These are phyloP conservation scores for Sarcophaga bullata DNA, from an alignment of 1,140 invertebrate genomes.

Conservation along the genomic window DNA sequence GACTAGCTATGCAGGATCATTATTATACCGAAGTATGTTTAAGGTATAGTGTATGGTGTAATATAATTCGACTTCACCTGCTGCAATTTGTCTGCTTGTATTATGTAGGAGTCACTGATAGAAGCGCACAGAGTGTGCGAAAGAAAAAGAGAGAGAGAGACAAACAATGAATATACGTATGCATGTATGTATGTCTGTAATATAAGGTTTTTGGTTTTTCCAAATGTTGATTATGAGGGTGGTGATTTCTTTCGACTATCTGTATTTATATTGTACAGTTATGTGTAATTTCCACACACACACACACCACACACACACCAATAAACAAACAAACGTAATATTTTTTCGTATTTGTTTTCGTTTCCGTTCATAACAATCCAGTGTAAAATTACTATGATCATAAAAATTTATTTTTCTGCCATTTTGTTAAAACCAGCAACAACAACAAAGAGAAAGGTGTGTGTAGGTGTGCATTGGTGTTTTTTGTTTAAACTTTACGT, in stretches of 20 bases:
- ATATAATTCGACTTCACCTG: too few relatives aligned
- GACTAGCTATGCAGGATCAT: too few relatives aligned
- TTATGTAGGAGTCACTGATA: too few relatives aligned
- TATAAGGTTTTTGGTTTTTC: too few relatives aligned
- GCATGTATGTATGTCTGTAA: too few relatives aligned
- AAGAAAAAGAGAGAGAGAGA: too few relatives aligned
- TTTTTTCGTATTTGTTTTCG: not conserved
- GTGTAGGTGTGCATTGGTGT: not conserved
- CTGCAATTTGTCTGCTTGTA: too few relatives aligned
- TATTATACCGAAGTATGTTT: too few relatives aligned
- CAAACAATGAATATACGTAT: too few relatives aligned
- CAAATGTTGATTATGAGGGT: not conserved
- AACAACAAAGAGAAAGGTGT: not conserved
- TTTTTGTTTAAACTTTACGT: not conserved
- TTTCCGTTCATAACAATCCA: not conserved
- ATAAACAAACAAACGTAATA: not conserved
- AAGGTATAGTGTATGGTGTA: too few relatives aligned
- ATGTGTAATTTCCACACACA: not conserved
- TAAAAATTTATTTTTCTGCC: not conserved
- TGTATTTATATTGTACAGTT: constrained; percentile 1
- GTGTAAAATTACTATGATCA: constrained; percentile 10
- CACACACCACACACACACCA: not conserved
- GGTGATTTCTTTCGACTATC: not conserved
- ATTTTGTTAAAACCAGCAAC: not conserved
- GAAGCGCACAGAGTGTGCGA: too few relatives aligned